phyloP scores from a whole-genome alignment of 2,797 vertebrate species.

The Lagocephalus sceleratus region DNA sequence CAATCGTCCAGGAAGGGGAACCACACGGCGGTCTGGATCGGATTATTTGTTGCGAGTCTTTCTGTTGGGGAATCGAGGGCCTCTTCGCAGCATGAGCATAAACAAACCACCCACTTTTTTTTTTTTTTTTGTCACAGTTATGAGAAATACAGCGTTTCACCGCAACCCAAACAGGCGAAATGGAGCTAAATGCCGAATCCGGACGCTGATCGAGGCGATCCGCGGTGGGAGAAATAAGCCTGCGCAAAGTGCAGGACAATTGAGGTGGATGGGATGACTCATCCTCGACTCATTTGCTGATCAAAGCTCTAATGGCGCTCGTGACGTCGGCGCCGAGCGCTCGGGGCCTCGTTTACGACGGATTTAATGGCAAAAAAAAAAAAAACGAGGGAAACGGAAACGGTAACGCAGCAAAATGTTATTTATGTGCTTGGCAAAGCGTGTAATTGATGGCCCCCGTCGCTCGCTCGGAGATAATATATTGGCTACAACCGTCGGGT shows the following conservation, averaged over 20 bases:
- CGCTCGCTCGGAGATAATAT: constrained; percentile 26
- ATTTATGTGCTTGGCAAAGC: constrained; percentile 51
- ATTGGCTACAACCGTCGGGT: constrained; percentile 11
- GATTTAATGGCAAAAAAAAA: constrained; percentile 44
- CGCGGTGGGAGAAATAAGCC: constrained; percentile 36
- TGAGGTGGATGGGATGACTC: constrained; percentile 57
- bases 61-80: constrained; percentile 42
- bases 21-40: constrained; percentile 27
- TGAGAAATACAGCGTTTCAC: constrained; percentile 2
- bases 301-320: constrained; percentile 46
- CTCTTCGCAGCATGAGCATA: constrained; percentile 7
- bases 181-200: constrained; percentile 22
- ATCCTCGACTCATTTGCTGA: constrained; percentile 51
- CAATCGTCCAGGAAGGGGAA: constrained; percentile 49
- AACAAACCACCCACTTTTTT: too few species aligned
- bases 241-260: constrained; percentile 34
- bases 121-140: neutral
- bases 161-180: constrained; percentile 5
- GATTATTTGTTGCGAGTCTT: constrained; percentile 43
- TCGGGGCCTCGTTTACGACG: constrained; percentile 35
- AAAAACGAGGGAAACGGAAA: constrained; percentile 24
- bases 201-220: constrained; percentile 29
- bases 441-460: constrained; percentile 30
- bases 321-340: constrained; percentile 44
- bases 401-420: constrained; percentile 33